Evolutionary conservation across 2,113 vertebrate species (phyloP), one percentile per base, ranked within the genome.

Genomic region (Eidolon helvum): DNA sequence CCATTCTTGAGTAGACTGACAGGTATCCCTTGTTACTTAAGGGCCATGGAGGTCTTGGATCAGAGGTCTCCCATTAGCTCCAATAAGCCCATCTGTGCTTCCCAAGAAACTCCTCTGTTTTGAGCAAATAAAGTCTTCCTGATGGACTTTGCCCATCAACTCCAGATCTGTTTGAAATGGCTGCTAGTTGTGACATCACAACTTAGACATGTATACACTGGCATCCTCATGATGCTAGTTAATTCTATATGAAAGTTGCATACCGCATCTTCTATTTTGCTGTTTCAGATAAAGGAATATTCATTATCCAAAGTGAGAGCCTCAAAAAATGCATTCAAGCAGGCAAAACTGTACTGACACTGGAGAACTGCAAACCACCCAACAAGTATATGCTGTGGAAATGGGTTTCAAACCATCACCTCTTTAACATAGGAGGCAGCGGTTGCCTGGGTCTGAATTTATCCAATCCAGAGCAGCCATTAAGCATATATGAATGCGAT

Each of bases 311-410:
- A 98, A 99, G 98, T 24, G 97, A 98, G 74, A 96, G 96, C 40
- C 97, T 98, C 43, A 97, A 98, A 59, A 98, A 98, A 85, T 99
- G 99, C 92, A 97, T 99, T 94, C 97, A 98, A 30, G 99, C 97
- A 22, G 98, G 98, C 33, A 95, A 95, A 53, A 98, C 94, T 7
- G 98, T 98, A 69, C 97, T 99, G 94, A 98, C 98, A 85, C 96
- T 99, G 96, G 98, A 99, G 95, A 98, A 98, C 92, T 99, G 99
- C 1, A 15, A 98, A 63, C 98, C 80, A 15, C 98, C 98, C 11
- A 99, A 99, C 2, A 94, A 98, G 19, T 53, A 97, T 91, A 99
- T 99, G 99, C 97, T 99, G 8, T 99, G 99, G 99, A 99, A 99
- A 98, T 99, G 99, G 99, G 99, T 99, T 6, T 99, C 99, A 65